These are phyloP conservation scores for Empis livida DNA, from an alignment of 2,888 invertebrate species.

Conservation along the genomic window DNA sequence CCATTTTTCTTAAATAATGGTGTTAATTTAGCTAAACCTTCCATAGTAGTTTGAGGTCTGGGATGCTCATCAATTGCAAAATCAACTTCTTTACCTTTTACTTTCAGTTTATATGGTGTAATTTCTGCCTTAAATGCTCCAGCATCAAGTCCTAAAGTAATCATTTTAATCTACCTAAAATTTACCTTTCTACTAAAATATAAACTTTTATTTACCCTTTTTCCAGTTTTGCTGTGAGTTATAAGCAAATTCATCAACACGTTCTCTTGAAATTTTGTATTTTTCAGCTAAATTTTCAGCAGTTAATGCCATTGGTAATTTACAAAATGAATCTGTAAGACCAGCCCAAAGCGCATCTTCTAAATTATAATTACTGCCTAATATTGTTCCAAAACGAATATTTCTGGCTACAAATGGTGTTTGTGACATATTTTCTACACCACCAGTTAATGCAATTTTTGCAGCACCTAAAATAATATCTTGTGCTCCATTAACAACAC, in stretches of 20 bases:
- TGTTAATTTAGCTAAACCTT: slow-evolving; percentile 70
- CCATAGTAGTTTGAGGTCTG: slow-evolving; percentile 71
- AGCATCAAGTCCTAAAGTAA: slow-evolving; percentile 59
- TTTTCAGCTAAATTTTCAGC: slow-evolving; percentile 87
- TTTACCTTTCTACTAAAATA: background rate
- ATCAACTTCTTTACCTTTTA: slow-evolving; percentile 68
- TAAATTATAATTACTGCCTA: slow-evolving; percentile 63
- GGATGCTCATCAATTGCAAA: slow-evolving; percentile 89
- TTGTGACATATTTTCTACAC: slow-evolving; percentile 93
- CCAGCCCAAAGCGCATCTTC: slow-evolving; percentile 88
- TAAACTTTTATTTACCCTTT: slow-evolving; percentile 42
- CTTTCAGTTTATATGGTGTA: slow-evolving; percentile 67
- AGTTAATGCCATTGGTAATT: slow-evolving; percentile 90
- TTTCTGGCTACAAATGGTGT: slow-evolving; percentile 75
- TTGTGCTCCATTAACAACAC: slow-evolving; percentile 83
- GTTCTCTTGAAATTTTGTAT: slow-evolving; percentile 64
- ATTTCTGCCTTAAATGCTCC: slow-evolving; percentile 88
- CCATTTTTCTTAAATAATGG: slow-evolving; percentile 91
- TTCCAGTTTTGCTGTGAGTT: slow-evolving; percentile 82
- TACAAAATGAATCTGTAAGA: slow-evolving; percentile 76
- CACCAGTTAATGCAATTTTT: slow-evolving; percentile 78
- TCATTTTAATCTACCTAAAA: slow-evolving; percentile 3
- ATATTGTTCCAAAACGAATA: slow-evolving; percentile 73
- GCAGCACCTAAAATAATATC: slow-evolving; percentile 78
- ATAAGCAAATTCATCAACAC: slow-evolving; percentile 75